These are phyloP conservation scores for Pangasianodon hypophthalmus DNA, from an alignment of 2,113 vertebrate species.

Conservation along the genomic window DNA sequence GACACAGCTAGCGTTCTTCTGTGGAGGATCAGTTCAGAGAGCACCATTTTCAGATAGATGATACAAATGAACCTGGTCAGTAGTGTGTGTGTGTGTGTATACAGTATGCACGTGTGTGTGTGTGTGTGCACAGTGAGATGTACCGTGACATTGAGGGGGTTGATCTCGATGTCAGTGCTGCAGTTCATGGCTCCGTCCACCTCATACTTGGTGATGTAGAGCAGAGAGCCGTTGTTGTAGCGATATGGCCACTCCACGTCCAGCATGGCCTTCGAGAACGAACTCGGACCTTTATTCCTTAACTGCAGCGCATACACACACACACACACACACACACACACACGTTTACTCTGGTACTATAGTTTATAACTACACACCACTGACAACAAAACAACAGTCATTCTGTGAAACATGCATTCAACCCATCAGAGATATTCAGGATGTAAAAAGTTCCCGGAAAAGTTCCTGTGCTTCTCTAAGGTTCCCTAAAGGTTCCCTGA, in stretches of 20 bases:
- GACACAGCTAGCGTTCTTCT: background rate
- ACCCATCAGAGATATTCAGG: background rate
- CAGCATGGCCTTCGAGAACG: constrained; percentile 90
- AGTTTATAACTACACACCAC: background rate
- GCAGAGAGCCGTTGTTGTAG: constrained; percentile 80
- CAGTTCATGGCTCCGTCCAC: constrained; percentile 97
- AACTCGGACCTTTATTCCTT: constrained; percentile 91
- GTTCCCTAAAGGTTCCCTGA: background rate
- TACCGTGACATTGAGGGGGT: constrained; percentile 89
- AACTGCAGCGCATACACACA: constrained; percentile 72
- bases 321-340: constrained; percentile 31
- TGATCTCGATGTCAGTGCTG: constrained; percentile 85
- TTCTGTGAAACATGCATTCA: background rate
- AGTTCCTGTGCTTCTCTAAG: background rate
- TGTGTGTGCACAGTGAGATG: constrained; percentile 34
- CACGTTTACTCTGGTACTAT: background rate
- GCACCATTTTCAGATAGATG: background rate
- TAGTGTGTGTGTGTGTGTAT: background rate
- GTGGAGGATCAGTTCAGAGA: background rate
- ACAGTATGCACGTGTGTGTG: background rate
- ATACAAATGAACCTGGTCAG: background rate
- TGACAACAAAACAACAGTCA: background rate
- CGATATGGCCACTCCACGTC: constrained; percentile 86
- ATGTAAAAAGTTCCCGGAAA: background rate
- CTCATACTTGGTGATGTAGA: constrained; percentile 85